Evolutionary conservation across 1,140 invertebrate species (phyloP).

Genomic region (Pristionchus pacificus): DNA sequence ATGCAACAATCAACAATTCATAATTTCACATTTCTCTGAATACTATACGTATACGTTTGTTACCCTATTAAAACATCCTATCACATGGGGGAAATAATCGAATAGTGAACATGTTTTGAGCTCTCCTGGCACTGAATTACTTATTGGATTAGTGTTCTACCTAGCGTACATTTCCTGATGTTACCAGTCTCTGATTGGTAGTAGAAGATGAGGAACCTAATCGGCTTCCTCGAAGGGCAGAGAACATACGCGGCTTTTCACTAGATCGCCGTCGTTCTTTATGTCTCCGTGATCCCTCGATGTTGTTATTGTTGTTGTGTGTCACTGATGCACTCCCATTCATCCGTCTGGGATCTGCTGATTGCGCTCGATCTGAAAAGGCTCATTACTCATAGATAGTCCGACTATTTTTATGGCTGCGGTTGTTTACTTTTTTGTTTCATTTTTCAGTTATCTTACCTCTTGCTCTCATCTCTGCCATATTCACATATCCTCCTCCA

Average conservation of each 20-base stretch:
- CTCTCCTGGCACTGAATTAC: not conserved
- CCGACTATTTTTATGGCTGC: not conserved
- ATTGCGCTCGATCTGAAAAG: conserved; percentile 34
- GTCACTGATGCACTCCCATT: conserved; percentile 13
- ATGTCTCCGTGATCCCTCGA: not conserved
- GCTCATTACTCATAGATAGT: not conserved
- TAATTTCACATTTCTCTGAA: too few relatives aligned
- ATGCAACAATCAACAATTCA: too few relatives aligned
- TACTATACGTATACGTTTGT: too few relatives aligned
- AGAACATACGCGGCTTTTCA: not conserved
- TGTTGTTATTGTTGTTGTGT: conserved; percentile 1
- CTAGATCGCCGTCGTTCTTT: not conserved
- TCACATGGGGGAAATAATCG: too few relatives aligned
- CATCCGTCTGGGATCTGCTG: conserved; percentile 26
- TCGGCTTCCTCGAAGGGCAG: not conserved
- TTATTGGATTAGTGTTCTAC: not conserved
- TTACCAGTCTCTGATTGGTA: not conserved
- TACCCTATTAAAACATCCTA: too few relatives aligned
- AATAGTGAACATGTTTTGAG: too few relatives aligned
- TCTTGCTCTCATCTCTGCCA: conserved; percentile 24
- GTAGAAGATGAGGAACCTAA: not conserved
- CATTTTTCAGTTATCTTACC: conserved; percentile 17
- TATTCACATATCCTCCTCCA: conserved; percentile 19
- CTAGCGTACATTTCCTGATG: not conserved
- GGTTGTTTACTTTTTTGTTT: not conserved